A percentile compares a stretch with the other conserved stretches of the same genome.
These are phyloP conservation scores for Amphiprion percula DNA, from an alignment of 2,113 vertebrate genomes.

Conservation along the genomic window DNA sequence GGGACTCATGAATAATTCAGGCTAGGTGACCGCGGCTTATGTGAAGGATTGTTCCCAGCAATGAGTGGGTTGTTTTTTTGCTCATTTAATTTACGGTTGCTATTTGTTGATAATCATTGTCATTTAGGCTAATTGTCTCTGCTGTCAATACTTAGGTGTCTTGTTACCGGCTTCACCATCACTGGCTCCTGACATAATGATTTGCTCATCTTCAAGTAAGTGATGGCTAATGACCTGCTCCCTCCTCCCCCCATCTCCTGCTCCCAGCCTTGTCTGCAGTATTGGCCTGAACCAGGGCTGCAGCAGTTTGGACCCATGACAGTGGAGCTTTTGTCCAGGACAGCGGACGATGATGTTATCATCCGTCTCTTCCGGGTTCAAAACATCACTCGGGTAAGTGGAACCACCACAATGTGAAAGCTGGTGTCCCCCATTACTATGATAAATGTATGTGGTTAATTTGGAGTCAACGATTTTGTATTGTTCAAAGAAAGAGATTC, in stretches of 20 bases:
- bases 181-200: slow-evolving; percentile 59
- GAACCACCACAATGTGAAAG: background rate
- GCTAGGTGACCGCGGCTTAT: slow-evolving; percentile 37
- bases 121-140: slow-evolving; percentile 76
- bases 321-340: slow-evolving; percentile 92
- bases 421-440: no score
- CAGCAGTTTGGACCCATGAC: slow-evolving; percentile 96
- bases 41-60: slow-evolving; percentile 54
- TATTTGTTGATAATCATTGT: slow-evolving; percentile 75
- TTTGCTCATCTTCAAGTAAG: slow-evolving; percentile 60
- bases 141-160: slow-evolving; percentile 75
- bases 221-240: slow-evolving; percentile 52
- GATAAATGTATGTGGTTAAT: no score
- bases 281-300: slow-evolving; percentile 95
- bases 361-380: slow-evolving; percentile 94
- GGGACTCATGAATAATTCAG: slow-evolving; percentile 71
- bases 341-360: slow-evolving; percentile 91
- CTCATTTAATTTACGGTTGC: slow-evolving; percentile 67
- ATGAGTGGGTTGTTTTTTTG: slow-evolving; percentile 17
- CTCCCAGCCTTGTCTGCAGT: slow-evolving; percentile 88
- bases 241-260: background rate
- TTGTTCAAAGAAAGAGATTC: no score
- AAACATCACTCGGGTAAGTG: slow-evolving; percentile 92
- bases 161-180: slow-evolving; percentile 61
- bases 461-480: no score